Base-by-base conservation (phyloP, 2,888 invertebrate species). In the Nudaria mundana region DNA sequence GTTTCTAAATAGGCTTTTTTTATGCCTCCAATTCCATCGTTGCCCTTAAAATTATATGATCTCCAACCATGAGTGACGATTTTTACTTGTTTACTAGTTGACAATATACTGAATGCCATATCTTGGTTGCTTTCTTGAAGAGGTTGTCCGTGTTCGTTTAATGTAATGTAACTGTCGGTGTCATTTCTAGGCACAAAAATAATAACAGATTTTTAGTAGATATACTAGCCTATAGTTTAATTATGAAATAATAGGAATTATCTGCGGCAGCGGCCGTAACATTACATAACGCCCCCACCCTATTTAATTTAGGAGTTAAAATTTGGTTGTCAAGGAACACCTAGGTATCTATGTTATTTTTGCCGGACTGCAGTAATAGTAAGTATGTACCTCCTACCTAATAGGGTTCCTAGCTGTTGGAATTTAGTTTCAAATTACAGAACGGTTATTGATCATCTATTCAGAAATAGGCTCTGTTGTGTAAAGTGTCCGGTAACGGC, bases 11-110 rank as follows among this genome's bases (percentile, higher is more conserved):
- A 90, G 2, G 81, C 81, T 43, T 87, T 56, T 56, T 81, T 89
- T 7, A 90, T 79, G 5, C 44, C 37, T 1, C 70, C 46, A 25
- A 83, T 80, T 5, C 75, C 67, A 25, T 70, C 55, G 30, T 64
- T 64, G 23, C 75, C 68, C 1, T 76, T 82, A 16, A 77, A n/a
- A n/a, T n/a, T n/a, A n/a, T n/a, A 75, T 1, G 90, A 89, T 59
- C 71, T 71, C 89, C 89, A 91, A 5, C 82, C 82, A 44, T 91
- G 91, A 1, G 89, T 88, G n/a, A 90, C 64, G 24, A 90, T 66
- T 69, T 90, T 90, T 2, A 86, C 70, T 5, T 79, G 66, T 36
- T 35, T 39, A 4, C 45, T 46, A 5, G 53, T 40, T n/a, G 67
- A 54, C 7, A 57, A 30, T 12, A 53, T 24, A 2, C 12, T 7